phyloP scores from a whole-genome alignment of 2,888 invertebrate genomes.

The Criorhina ranunculi region DNA sequence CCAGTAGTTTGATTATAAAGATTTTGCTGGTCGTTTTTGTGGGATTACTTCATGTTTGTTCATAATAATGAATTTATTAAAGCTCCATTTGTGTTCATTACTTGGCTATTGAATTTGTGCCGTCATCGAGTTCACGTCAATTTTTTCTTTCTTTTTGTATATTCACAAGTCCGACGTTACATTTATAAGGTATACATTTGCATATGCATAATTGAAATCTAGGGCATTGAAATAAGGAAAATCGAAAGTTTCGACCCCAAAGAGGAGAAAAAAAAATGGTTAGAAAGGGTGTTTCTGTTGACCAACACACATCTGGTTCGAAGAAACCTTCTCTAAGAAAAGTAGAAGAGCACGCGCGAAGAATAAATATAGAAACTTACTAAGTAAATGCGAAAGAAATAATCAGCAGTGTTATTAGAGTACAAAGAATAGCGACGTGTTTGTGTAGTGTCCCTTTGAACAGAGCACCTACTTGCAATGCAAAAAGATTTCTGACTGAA shows the following conservation, averaged over 20 bases:
- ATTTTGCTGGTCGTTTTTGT: slow-evolving; percentile 25
- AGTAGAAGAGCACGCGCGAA: slow-evolving; percentile 68
- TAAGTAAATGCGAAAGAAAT: slow-evolving; percentile 47
- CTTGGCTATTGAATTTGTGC: slow-evolving; percentile 21
- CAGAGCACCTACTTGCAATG: slow-evolving; percentile 36
- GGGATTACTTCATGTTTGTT: slow-evolving; percentile 38
- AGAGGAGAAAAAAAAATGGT: slow-evolving; percentile 25
- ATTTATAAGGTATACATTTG: slow-evolving; percentile 39
- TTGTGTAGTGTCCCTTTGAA: slow-evolving; percentile 34
- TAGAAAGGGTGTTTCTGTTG: slow-evolving; percentile 58
- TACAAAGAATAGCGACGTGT: slow-evolving; percentile 29
- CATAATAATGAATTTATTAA: slow-evolving; percentile 61
- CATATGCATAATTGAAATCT: slow-evolving; percentile 64
- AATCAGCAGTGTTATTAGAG: slow-evolving; percentile 16
- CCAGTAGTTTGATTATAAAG: slow-evolving; percentile 15
- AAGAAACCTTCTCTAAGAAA: slow-evolving; percentile 15
- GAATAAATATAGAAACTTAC: slow-evolving; percentile 23
- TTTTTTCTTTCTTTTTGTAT: slow-evolving; percentile 21
- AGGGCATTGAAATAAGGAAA: slow-evolving; percentile 63
- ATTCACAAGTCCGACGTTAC: slow-evolving; percentile 39
- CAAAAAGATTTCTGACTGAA: slow-evolving; percentile 12
- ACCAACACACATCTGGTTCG: slow-evolving; percentile 56
- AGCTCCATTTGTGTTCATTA: slow-evolving; percentile 47
- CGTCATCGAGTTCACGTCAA: slow-evolving; percentile 1
- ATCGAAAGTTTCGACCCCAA: slow-evolving; percentile 60